Percentiles rank a stretch among this genome's conserved stretches.
Evolutionary conservation across 37 sponge, comb jelly and placozoan genomes (phyloP).

Genomic region (Geodia barretti): DNA sequence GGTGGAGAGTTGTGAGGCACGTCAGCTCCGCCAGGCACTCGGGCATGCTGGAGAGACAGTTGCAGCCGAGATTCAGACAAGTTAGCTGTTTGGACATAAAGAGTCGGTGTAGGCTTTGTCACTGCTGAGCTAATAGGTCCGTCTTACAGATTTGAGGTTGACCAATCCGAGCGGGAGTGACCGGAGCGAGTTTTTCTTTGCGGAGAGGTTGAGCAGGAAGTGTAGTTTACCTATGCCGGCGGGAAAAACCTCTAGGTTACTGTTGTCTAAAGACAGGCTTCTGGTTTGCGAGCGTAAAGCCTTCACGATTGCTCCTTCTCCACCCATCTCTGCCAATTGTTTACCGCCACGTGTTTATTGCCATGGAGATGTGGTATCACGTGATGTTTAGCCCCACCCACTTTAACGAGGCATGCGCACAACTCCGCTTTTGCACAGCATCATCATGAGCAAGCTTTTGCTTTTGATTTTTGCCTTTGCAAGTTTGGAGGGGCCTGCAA

Average conservation of each 20-base stretch:
- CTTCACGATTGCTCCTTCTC: slow-evolving; percentile 3
- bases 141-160: slow-evolving; percentile 6
- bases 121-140: not conserved
- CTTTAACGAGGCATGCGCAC: slow-evolving; percentile 1
- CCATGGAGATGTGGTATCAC: not conserved
- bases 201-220: slow-evolving; percentile 40
- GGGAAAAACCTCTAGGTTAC: slow-evolving; percentile 23
- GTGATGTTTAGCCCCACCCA: slow-evolving; percentile 10
- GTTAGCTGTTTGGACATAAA: slow-evolving; percentile 19
- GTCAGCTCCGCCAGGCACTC: slow-evolving; percentile 12
- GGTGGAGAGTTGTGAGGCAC: slow-evolving; percentile 33
- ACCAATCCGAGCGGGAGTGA: slow-evolving; percentile 8
- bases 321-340: not conserved
- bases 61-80: slow-evolving; percentile 51
- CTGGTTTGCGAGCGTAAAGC: slow-evolving; percentile 17
- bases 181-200: slow-evolving; percentile 58
- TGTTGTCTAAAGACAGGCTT: slow-evolving; percentile 56
- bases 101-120: too few relatives aligned
- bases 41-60: slow-evolving; percentile 16
- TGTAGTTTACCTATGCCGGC: slow-evolving; percentile 29
- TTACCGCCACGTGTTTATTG: not conserved
- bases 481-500: too few relatives aligned
- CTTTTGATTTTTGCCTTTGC: too few relatives aligned
- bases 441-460: too few relatives aligned
- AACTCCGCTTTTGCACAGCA: too few relatives aligned